phyloP scores from a whole-genome alignment of 2,888 invertebrate genomes.

The Synergus umbraculus region DNA sequence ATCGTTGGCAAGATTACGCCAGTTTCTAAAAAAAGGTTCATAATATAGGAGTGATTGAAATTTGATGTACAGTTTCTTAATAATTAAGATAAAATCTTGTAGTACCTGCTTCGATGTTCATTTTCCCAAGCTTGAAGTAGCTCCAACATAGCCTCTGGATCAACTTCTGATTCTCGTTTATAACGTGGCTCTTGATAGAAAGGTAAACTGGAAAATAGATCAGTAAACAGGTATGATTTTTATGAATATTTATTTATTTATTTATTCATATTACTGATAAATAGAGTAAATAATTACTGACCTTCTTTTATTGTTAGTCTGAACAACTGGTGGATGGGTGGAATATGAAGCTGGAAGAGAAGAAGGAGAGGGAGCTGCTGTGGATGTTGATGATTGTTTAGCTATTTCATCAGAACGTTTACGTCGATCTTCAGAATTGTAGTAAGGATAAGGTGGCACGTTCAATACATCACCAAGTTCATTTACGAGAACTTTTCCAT shows the following conservation, averaged over 20 bases:
- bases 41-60: not conserved
- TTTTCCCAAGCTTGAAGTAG: constrained; percentile 74
- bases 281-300: not conserved
- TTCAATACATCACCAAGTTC: constrained; percentile 67
- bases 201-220: constrained; percentile 58
- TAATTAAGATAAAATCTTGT: constrained; percentile 52
- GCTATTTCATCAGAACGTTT: constrained; percentile 67
- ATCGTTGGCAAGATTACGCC: constrained; percentile 68
- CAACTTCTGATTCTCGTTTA: constrained; percentile 72
- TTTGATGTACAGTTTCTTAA: too few species aligned
- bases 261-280: not conserved
- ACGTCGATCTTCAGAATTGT: constrained; percentile 68
- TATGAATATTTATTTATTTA: not conserved
- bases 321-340: not conserved
- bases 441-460: constrained; percentile 63
- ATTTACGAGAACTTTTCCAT: constrained; percentile 68
- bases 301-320: not conserved
- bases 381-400: constrained; percentile 51
- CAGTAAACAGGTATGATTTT: not conserved
- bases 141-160: constrained; percentile 74
- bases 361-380: constrained; percentile 53
- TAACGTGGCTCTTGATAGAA: constrained; percentile 70
- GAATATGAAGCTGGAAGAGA: not conserved
- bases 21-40: constrained; percentile 61
- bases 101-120: constrained; percentile 67